Evolutionary conservation across 2,888 invertebrate genomes (phyloP), one percentile per base, ranked within the genome.

Genomic region (Dendrolimus houi): DNA sequence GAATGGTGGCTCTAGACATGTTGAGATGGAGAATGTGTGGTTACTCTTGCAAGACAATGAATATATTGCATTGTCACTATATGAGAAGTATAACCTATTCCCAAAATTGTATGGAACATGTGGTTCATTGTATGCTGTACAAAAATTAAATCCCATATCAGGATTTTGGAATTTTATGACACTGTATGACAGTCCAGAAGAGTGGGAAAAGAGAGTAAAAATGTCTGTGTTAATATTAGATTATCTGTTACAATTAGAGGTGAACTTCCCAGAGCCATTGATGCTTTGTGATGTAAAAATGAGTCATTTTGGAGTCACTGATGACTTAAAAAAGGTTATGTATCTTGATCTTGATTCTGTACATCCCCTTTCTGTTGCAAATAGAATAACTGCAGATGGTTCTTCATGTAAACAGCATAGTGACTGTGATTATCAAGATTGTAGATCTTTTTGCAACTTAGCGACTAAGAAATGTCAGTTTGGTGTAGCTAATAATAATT

Each of bases 381-480:
- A 87, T 66, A 84, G 78, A 56, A 77, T 93, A 41, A 85, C 91
- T 10, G 82, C 81, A 10, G 85, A 87, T 64, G 81, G 82, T 8
- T 77, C 79, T 17, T 69, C 72, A 9, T 95, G 95, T 73, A 77
- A 82, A 9, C 77, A 73, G 40, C 92, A 95, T 71, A 87, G 89
- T 55, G 94, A 95, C 68, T 95, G 95, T 78, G 92, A 93, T 73
- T 92, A 92, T 71, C 92, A 92, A 64, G 94, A 95, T 68, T 95
- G 95, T 69, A 83, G 92, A 53, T 93, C 94, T 0, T 79, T 87
- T 59, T 95, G 95, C 72, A 90, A 93, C 66, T 65, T 73, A 41
- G 68, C 81, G 3, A 87, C 81, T 9, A 79, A 83, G 41, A 89
- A 83, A 64, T 95, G 95, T 77, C 83, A 89, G 56, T 77, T 81